phyloP scores from a whole-genome alignment of 2,888 invertebrate genomes.

The Cenopis cana region DNA sequence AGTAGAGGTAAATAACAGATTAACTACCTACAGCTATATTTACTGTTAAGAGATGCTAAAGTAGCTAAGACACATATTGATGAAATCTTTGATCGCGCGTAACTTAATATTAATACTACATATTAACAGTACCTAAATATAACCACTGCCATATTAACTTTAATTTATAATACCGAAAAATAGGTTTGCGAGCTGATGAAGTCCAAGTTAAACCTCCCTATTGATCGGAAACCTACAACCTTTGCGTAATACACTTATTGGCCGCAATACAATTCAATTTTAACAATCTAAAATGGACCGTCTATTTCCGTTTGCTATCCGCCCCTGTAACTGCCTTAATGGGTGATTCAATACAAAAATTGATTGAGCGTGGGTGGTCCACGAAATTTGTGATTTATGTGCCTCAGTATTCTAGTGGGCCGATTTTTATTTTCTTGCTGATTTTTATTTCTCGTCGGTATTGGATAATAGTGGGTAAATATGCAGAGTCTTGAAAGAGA shows the following conservation, averaged over 20 bases:
- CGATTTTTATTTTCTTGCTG: neutral
- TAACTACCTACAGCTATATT: too few relatives aligned
- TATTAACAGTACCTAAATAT: too few relatives aligned
- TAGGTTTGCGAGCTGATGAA: neutral
- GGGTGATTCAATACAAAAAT: constrained; percentile 16
- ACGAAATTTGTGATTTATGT: constrained; percentile 2
- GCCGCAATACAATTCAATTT: constrained; percentile 31
- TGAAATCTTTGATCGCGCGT: too few relatives aligned
- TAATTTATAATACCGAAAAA: neutral
- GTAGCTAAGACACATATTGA: too few relatives aligned
- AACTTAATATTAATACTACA: too few relatives aligned
- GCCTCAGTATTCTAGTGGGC: neutral
- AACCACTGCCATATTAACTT: neutral
- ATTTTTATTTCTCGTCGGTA: too few relatives aligned
- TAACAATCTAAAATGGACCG: constrained; percentile 21
- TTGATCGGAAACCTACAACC: constrained; percentile 12
- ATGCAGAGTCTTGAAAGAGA: neutral
- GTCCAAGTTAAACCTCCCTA: neutral
- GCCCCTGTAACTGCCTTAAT: neutral
- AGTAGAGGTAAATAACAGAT: too few relatives aligned
- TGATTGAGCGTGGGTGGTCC: constrained; percentile 2
- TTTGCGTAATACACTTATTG: constrained; percentile 30
- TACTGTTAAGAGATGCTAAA: too few relatives aligned
- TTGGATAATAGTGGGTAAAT: neutral
- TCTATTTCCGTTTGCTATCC: constrained; percentile 22